Evolutionary conservation across 2,797 vertebrate species (phyloP).

Genomic region (Rhincodon typus): DNA sequence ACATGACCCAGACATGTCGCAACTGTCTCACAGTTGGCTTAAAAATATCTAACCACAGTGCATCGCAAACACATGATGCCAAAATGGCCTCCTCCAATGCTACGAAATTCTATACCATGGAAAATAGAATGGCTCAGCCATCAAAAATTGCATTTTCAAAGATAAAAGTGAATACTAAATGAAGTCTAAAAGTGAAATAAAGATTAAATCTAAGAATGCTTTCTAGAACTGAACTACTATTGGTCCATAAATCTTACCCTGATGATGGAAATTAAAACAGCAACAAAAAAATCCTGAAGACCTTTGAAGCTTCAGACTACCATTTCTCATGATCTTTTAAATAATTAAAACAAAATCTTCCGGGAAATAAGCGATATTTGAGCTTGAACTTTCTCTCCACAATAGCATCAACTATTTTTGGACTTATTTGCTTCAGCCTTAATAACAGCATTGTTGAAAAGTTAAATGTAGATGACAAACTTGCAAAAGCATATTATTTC

Average conservation of each 20-base stretch:
- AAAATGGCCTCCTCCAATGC: neutral
- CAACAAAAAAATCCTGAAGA: neutral
- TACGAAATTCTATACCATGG: neutral
- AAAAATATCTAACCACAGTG: neutral
- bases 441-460: neutral
- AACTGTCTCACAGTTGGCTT: too few species aligned
- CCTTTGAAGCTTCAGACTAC: neutral
- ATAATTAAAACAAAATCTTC: neutral
- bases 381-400: neutral
- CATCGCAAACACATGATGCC: neutral
- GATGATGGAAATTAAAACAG: neutral
- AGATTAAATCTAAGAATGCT: neutral
- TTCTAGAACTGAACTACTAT: neutral
- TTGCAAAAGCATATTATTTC: neutral
- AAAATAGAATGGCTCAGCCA: neutral
- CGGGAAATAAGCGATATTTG: neutral
- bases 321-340: neutral
- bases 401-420: neutral
- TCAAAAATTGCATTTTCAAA: neutral
- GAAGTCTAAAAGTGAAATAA: neutral
- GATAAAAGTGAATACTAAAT: neutral
- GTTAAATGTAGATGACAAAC: neutral
- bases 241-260: neutral
- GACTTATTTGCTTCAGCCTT: neutral
- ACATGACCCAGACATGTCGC: too few species aligned